These are phyloP conservation scores for Agrochola litura DNA, from an alignment of 2,888 invertebrate genomes.

Conservation along the genomic window DNA sequence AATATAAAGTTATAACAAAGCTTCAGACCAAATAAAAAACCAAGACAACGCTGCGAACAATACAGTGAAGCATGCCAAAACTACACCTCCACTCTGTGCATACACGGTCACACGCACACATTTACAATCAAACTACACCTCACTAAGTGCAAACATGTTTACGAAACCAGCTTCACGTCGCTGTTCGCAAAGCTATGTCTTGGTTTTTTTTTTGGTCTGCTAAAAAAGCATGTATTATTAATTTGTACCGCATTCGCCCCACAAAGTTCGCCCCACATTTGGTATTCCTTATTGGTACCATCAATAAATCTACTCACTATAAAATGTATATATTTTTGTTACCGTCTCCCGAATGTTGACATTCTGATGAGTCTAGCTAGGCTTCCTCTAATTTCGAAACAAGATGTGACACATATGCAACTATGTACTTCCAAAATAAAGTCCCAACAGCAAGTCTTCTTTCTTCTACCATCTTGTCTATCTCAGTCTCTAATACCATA, in stretches of 20 bases:
- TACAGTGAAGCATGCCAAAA: too few relatives aligned
- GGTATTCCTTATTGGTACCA: neutral
- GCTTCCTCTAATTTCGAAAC: neutral
- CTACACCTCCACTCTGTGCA: too few relatives aligned
- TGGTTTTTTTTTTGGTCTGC: too few relatives aligned
- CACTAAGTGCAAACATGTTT: too few relatives aligned
- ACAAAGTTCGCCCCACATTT: neutral
- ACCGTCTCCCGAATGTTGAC: neutral
- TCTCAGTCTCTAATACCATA: slow-evolving; percentile 30
- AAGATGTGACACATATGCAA: neutral
- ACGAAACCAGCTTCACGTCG: too few relatives aligned
- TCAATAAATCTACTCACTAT: neutral
- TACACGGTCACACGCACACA: too few relatives aligned
- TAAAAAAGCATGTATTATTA: too few relatives aligned
- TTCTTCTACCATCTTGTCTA: slow-evolving; percentile 21
- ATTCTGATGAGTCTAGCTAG: neutral
- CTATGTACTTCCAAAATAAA: neutral
- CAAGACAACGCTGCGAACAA: too few relatives aligned
- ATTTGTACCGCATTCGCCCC: neutral
- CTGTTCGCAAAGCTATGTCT: too few relatives aligned
- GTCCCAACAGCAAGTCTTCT: neutral
- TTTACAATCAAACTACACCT: too few relatives aligned
- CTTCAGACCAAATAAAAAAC: too few relatives aligned
- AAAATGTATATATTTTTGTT: neutral
- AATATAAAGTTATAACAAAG: neutral